Base-by-base conservation (phyloP, 2,888 invertebrate species). In the Chloroclystis v-ata region DNA sequence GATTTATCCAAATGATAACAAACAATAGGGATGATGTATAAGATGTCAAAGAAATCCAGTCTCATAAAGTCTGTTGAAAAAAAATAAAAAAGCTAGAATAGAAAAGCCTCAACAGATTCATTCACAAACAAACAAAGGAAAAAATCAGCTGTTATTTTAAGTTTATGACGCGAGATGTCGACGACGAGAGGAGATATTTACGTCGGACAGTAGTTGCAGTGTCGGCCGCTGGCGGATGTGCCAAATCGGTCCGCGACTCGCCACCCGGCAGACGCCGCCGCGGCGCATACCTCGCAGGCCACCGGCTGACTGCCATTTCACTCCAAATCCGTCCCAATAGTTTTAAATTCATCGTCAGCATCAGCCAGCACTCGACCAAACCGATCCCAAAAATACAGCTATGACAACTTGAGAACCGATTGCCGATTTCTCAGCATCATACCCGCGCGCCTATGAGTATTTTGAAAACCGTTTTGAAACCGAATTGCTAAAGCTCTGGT, bases 391-490 rank as follows among this genome's bases (percentile, higher is more conserved):
- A 63, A 60, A 59, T 58, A 52, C 68, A 65, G 72, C 52, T 56
- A 52, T 54, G 60, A 65, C 39, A 43, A 46, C 65, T 60, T 38
- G 37, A 49, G 40, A 62, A 67, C 68, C 63, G 47, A 54, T 65
- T 52, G 59, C 59, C 59, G 64, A 70, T 67, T 68, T 63, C 56
- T 60, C 61, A 57, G 61, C 67, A 65, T 69, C 61, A 59, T 60
- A 61, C 70, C 71, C 69, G 71, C 69, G 71, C 73, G 73, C 79
- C 82, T 79, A 79, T 75, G 65, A 60, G 61, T 70, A 68, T 83
- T 84, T 86, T 82, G 73, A 85, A 85, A 84, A 84, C 73, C 35
- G 71, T 83, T 86, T 87, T 80, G 82, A 82, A 86, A 86, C 76
- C 63, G 57, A 69, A 72, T 84, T 83, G 82, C 83, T 71, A 82